phyloP scores from a whole-genome alignment of 2,113 vertebrate species.

The Cebidichthys violaceus region DNA sequence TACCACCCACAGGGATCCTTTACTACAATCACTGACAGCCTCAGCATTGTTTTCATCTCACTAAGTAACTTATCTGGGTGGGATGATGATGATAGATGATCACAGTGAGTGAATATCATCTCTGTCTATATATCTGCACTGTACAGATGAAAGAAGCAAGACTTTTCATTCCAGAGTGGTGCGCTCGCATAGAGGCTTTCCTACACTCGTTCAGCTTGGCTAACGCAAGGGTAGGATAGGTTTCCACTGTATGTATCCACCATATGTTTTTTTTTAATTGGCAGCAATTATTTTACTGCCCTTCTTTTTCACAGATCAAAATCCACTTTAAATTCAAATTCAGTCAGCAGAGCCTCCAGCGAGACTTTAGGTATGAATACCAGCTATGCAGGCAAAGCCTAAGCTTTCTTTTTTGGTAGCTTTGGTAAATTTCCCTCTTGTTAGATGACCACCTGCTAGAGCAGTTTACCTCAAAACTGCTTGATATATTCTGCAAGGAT shows the following conservation, averaged over 20 bases:
- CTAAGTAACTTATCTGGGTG: not conserved
- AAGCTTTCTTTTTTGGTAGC: not conserved
- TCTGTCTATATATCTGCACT: not conserved
- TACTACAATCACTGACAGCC: not conserved
- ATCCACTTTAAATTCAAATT: constrained; percentile 71
- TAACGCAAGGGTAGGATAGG: constrained; percentile 80
- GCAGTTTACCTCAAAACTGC: not conserved
- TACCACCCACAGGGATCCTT: not conserved
- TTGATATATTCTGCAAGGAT: not conserved
- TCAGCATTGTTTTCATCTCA: not conserved
- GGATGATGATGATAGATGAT: constrained; percentile 5
- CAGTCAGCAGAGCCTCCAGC: constrained; percentile 38
- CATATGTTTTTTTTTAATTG: not conserved
- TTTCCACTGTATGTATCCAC: not conserved
- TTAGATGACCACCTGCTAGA: not conserved
- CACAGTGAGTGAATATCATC: not conserved
- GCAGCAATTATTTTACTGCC: not conserved
- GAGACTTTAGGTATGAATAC: constrained; percentile 73
- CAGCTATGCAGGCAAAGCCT: not conserved
- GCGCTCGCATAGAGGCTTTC: constrained; percentile 76
- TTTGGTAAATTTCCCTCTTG: not conserved
- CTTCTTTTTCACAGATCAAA: constrained; percentile 67
- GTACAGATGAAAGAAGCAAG: constrained; percentile 76
- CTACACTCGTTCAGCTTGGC: constrained; percentile 82
- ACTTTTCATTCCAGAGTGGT: constrained; percentile 54